A percentile compares a stretch with the other conserved stretches of the same genome.
phyloP scores from a whole-genome alignment of 2,888 invertebrate species.

The Tridacna crocea region DNA sequence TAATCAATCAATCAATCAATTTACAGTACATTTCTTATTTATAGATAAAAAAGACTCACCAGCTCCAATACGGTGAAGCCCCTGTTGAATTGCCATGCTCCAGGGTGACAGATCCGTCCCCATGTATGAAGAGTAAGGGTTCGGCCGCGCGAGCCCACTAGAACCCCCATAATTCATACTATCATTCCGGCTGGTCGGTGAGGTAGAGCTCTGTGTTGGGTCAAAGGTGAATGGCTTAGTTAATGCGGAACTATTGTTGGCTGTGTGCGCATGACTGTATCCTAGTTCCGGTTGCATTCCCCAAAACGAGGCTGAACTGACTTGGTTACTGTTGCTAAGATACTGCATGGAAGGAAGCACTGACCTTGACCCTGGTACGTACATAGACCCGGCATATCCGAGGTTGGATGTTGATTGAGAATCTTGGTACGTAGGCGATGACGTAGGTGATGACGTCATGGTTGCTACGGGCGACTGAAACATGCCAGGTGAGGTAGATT shows the following conservation, averaged over 20 bases:
- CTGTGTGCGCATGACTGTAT: slow-evolving; percentile 50
- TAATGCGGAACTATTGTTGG: slow-evolving; percentile 45
- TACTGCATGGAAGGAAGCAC: slow-evolving; percentile 63
- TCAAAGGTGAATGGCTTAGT: slow-evolving; percentile 56
- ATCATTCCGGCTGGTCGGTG: slow-evolving; percentile 46
- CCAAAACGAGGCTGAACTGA: slow-evolving; percentile 61
- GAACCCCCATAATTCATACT: slow-evolving; percentile 43
- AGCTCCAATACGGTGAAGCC: slow-evolving; percentile 61
- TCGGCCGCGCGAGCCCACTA: slow-evolving; percentile 50
- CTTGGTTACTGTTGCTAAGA: slow-evolving; percentile 58
- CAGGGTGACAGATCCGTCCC: slow-evolving; percentile 60
- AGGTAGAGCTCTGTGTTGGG: slow-evolving; percentile 48
- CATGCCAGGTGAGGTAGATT: slow-evolving; percentile 46
- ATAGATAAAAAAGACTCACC: slow-evolving; percentile 50
- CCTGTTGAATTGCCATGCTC: slow-evolving; percentile 66
- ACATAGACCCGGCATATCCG: slow-evolving; percentile 60
- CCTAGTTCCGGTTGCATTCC: slow-evolving; percentile 60
- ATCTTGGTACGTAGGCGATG: slow-evolving; percentile 57
- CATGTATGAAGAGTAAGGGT: slow-evolving; percentile 63
- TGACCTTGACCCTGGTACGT: slow-evolving; percentile 59
- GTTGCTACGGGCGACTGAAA: slow-evolving; percentile 51
- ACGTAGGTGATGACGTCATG: slow-evolving; percentile 48
- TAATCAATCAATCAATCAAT: too few species aligned
- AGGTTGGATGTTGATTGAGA: slow-evolving; percentile 49
- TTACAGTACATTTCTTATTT: too few species aligned